Base-by-base conservation (phyloP, 1,140 invertebrate genomes). In the Anastatus disparis region DNA sequence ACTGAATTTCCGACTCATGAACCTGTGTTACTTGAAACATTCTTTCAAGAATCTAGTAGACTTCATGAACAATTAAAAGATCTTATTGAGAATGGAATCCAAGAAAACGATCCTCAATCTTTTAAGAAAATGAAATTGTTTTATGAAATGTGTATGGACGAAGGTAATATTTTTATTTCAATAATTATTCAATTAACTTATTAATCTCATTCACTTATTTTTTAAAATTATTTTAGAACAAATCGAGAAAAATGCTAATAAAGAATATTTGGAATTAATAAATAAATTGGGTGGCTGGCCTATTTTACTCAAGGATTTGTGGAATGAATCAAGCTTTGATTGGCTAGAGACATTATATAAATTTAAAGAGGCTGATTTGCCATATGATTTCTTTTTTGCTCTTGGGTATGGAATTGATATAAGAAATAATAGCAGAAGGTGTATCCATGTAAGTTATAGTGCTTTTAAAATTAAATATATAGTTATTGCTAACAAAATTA, bases 301-400 rank as follows among this genome's bases (percentile, higher is more conserved):
- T 0, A 91, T 96, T 3, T 84, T 97, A 2, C 91, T 93, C 70
- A 93, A 91, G 0, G 86, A 91, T 3, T 75, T 75, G 1, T 97
- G 95, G 95, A 87, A 92, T 67, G 86, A 87, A 0, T 89, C 88
- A 24, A 79, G 86, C 7, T 95, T 93, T 84, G 88, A 90, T 61
- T 97, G 94, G 95, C 90, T 90, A 76, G 87, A 94, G 65, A 90
- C 91, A 20, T 90, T 95, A 3, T 94, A 92, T 84, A 91, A 89
- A 65, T 95, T 95, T 84, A 87, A 93, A 27, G 85, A 85, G 46
- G 82, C 89, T 1, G 95, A 95, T 2, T 95, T 94, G 80, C 94
- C 93, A n/a, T 91, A 95, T 48, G 94, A 96, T 81, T 95, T 97
- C 78, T 92, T 96, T 78, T 88, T 97, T 17, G 93, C 95, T 78